Percentiles rank a stretch among this genome's conserved stretches.
These are phyloP conservation scores for Eumaeus atala DNA, from an alignment of 1,140 invertebrate species.

Conservation along the genomic window DNA sequence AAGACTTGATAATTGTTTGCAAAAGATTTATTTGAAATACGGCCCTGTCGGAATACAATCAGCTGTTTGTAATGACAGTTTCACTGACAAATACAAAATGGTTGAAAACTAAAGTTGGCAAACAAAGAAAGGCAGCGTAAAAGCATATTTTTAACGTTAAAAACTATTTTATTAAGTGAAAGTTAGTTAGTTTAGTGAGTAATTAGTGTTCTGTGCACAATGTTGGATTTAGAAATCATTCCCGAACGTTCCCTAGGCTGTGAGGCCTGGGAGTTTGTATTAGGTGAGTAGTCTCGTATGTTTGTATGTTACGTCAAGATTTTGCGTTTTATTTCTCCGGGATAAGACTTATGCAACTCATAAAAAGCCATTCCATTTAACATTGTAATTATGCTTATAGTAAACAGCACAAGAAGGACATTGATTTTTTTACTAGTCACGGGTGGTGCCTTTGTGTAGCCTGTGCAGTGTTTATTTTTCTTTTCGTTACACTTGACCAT, in stretches of 20 bases:
- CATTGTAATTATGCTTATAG: too few relatives aligned
- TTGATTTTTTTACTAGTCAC: conserved; percentile 58
- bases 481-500: conserved; percentile 68
- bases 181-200: conserved; percentile 64
- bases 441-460: conserved; percentile 51
- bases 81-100: conserved; percentile 75
- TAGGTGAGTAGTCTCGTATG: conserved; percentile 82
- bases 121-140: conserved; percentile 73
- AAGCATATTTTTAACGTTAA: conserved; percentile 50
- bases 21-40: conserved; percentile 25
- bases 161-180: conserved; percentile 63
- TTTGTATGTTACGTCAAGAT: conserved; percentile 68
- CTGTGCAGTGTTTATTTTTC: conserved; percentile 62
- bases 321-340: conserved; percentile 70
- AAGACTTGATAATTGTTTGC: too few relatives aligned
- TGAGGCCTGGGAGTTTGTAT: conserved; percentile 97
- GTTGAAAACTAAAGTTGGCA: conserved; percentile 75
- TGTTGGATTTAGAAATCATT: conserved; percentile 96
- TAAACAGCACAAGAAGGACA: conserved; percentile 19
- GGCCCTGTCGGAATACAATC: conserved; percentile 70
- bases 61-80: conserved; percentile 76
- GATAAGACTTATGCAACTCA: conserved; percentile 61
- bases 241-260: conserved; percentile 96
- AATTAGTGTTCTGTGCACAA: conserved; percentile 73
- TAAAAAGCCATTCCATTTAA: too few relatives aligned